A percentile compares a stretch with the other conserved stretches of the same genome.
Evolutionary conservation across 2,888 invertebrate species (phyloP).

Genomic region (Hyppa rectilinea): DNA sequence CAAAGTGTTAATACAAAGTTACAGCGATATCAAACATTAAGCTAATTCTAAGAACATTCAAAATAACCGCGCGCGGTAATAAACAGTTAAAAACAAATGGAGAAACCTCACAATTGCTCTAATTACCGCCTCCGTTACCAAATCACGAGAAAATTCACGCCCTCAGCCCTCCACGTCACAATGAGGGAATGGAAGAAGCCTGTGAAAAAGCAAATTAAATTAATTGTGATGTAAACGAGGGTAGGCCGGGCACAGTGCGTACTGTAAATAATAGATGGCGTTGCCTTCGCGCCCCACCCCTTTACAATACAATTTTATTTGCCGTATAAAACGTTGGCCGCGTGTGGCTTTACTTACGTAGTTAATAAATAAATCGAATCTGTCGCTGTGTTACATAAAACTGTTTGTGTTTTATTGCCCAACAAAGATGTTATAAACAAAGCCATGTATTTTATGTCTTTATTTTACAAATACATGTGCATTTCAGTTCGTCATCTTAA

Average conservation of each 20-base stretch:
- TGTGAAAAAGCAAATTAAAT: conserved; percentile 90
- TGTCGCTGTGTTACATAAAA: conserved; percentile 68
- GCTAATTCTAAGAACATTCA: conserved; percentile 76
- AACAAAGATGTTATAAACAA: conserved; percentile 61
- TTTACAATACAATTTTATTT: conserved; percentile 80
- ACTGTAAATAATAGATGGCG: conserved; percentile 86
- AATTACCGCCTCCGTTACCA: conserved; percentile 88
- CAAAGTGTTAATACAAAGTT: conserved; percentile 64
- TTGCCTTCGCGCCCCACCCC: conserved; percentile 79
- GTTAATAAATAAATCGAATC: conserved; percentile 74
- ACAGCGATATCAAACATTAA: conserved; percentile 72
- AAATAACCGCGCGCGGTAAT: conserved; percentile 79
- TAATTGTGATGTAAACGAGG: conserved; percentile 90
- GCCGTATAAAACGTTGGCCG: conserved; percentile 70
- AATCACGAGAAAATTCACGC: conserved; percentile 89
- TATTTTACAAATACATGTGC: conserved; percentile 39
- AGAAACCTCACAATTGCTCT: conserved; percentile 88
- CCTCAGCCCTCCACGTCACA: conserved; percentile 86
- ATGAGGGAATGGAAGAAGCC: conserved; percentile 88
- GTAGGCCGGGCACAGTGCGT: conserved; percentile 81
- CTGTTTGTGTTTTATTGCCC: conserved; percentile 64
- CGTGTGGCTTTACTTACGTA: conserved; percentile 68
- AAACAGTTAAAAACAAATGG: conserved; percentile 88
- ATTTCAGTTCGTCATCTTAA: conserved; percentile 14
- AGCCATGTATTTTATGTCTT: conserved; percentile 51